Conservation (phyloP, 2,888 invertebrate species). For the Papilio demoleus region DNA sequence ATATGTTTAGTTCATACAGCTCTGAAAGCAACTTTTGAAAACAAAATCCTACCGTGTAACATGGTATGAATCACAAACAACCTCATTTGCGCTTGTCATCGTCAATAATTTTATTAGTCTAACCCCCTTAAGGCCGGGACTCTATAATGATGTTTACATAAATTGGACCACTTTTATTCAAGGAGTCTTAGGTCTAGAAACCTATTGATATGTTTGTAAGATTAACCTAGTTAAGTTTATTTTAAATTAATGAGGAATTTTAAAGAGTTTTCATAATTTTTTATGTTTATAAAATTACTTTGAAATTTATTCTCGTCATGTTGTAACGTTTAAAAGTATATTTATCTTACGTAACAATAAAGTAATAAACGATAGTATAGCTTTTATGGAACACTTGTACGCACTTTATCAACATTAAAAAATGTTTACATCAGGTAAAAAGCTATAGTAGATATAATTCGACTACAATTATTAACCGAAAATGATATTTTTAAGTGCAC, state of each 20-base stretch:
- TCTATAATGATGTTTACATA: constrained; percentile 13
- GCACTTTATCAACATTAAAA: constrained; percentile 9
- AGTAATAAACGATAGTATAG: constrained; percentile 23
- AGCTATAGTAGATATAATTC: constrained; percentile 10
- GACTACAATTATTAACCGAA: constrained; percentile 19
- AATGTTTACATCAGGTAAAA: constrained; percentile 10
- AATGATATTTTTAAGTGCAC: constrained; percentile 30
- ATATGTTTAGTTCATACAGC: no score
- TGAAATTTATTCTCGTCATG: not conserved
- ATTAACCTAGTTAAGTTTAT: no score
- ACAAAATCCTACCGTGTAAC: not conserved
- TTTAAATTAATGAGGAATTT: no score
- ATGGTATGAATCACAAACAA: not conserved
- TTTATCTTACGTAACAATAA: constrained; percentile 9
- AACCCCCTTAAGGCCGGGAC: not conserved
- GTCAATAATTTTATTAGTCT: constrained; percentile 17
- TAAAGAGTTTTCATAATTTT: no score
- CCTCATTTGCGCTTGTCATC: constrained; percentile 16
- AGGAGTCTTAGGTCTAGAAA: not conserved
- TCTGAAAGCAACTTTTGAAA: not conserved
- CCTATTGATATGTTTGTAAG: not conserved
- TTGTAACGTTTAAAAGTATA: not conserved
- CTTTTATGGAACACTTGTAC: constrained; percentile 14
- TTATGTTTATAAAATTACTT: no score
- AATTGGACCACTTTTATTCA: not conserved